phyloP scores from a whole-genome alignment of 2,113 vertebrate genomes.

The Ameiurus melas region DNA sequence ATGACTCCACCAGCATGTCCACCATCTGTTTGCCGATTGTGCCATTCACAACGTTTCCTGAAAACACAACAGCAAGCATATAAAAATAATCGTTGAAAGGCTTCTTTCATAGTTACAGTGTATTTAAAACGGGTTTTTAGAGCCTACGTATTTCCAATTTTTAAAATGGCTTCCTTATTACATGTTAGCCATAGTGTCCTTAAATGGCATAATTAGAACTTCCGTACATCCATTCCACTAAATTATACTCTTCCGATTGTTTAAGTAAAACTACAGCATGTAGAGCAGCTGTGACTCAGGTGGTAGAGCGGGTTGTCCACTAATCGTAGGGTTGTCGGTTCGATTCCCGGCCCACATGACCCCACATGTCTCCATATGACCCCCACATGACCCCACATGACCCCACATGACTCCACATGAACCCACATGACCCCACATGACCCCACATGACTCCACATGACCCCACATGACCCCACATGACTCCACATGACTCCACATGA shows the following conservation, averaged over 20 bases:
- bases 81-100: not conserved
- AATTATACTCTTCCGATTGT: not conserved
- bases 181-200: not conserved
- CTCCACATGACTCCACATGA: too few relatives aligned
- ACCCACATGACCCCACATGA: too few relatives aligned
- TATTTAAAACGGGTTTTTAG: not conserved
- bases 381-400: too few relatives aligned
- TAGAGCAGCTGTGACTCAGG: not conserved
- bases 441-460: too few relatives aligned
- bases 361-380: too few relatives aligned
- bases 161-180: not conserved
- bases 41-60: conserved; percentile 93
- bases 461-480: too few relatives aligned
- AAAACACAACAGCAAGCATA: not conserved
- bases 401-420: too few relatives aligned
- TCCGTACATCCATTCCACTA: not conserved
- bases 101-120: not conserved
- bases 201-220: not conserved
- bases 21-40: conserved; percentile 98
- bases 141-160: not conserved
- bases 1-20: conserved; percentile 95
- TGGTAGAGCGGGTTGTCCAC: too few relatives aligned
- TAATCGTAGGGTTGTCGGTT: too few relatives aligned
- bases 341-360: too few relatives aligned
- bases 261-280: not conserved